Base-by-base conservation (phyloP, 2,888 invertebrate genomes). In the Ormyrus labotus region DNA sequence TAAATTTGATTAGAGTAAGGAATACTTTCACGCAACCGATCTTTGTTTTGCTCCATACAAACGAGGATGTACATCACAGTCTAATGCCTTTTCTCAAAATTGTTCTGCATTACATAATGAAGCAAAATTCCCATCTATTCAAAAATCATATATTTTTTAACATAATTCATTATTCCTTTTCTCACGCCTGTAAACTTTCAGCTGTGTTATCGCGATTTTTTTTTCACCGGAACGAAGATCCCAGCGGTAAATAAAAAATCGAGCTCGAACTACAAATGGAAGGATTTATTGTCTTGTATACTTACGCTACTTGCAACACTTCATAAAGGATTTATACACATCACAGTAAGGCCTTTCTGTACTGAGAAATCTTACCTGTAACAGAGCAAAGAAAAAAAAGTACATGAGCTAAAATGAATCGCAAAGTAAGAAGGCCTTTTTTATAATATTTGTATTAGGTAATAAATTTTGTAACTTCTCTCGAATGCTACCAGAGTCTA, bases 401-500 rank as follows among this genome's bases (percentile, higher is more conserved):
- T 48, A 19, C 8, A 64, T 64, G 19, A 68, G 73, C 13, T 45
- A 69, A 80, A 74, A 80, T 80, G 45, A 80, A 74, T 61, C 57
- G 50, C 51, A 75, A 80, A 60, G 57, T 75, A 75, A 71, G 75
- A 80, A 71, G 45, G 50, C 34, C 74, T 69, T 64, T 65, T 63
- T 74, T 69, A 74, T 79, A 79, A 50, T 74, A 74, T 69, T 63
- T 73, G 63, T 74, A 61, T 74, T 74, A 68, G 68, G 74, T 70
- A 79, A 79, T 69, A 74, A 69, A 64, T 79, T 74, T 73, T 78
- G 61, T 72, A 78, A 78, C 48, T 19, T 60, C 57, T 67, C 19
- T 8, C 50, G 7, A 10, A 48, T 11, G 64, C 55, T n/a, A 13
- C 9, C 47, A 34, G 9, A 10, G 71, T 65, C 50, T 65, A 69